Evolutionary conservation across 2,888 invertebrate species (phyloP).

Genomic region (Brachylomia viminalis): DNA sequence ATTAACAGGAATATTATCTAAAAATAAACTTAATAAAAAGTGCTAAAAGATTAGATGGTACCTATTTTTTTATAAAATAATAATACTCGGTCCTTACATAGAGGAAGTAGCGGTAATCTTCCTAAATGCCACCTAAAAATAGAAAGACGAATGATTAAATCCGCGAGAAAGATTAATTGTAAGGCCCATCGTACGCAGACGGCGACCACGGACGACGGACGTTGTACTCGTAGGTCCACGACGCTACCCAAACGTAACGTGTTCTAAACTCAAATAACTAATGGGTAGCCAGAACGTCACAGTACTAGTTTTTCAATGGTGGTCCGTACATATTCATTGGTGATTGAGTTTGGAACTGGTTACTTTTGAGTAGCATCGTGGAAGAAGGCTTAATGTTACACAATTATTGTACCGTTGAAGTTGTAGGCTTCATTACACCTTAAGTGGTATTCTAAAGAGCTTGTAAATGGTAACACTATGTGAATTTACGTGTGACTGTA

Average conservation of each 20-base stretch:
- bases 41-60: too few species aligned
- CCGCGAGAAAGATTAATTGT: not conserved
- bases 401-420: not conserved
- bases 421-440: not conserved
- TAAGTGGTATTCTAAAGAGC: not conserved
- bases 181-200: too few species aligned
- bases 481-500: not conserved
- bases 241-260: not conserved
- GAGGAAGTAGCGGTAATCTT: too few species aligned
- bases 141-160: too few species aligned
- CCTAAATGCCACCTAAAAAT: too few species aligned
- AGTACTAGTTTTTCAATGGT: not conserved
- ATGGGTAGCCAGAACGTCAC: not conserved
- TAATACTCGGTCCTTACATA: too few species aligned
- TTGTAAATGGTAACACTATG: not conserved
- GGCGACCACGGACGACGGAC: too few species aligned
- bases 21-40: too few species aligned
- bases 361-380: not conserved
- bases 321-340: not conserved
- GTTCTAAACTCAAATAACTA: not conserved
- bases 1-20: too few species aligned
- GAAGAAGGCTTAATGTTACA: not conserved
- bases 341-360: not conserved
- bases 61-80: too few species aligned
- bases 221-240: too few species aligned